Conservation (phyloP, 2,797 vertebrate species). For the Urocyon cinereoargenteus region DNA sequence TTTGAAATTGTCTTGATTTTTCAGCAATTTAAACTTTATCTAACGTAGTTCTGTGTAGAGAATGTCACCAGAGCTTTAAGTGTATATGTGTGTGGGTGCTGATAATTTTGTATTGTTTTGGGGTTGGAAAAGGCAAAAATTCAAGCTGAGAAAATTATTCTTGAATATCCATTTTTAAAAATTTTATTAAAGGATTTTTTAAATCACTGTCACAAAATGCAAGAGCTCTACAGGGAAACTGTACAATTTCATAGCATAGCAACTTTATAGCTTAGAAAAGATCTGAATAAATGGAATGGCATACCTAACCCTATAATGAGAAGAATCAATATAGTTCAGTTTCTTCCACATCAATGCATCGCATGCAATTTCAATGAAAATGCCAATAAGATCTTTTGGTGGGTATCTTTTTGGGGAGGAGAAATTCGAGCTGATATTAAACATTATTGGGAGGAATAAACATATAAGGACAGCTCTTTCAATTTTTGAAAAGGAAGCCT, state of each 20-base stretch:
- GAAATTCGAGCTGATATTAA: neutral
- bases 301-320: neutral
- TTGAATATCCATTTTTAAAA: slow-evolving; percentile 66
- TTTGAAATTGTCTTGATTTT: slow-evolving; percentile 60
- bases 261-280: neutral
- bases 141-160: slow-evolving; percentile 29
- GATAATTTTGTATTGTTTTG: slow-evolving; percentile 71
- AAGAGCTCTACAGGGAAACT: neutral
- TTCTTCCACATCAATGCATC: neutral
- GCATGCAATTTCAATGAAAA: neutral
- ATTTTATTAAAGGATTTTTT: slow-evolving; percentile 80
- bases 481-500: neutral
- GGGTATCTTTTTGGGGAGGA: neutral
- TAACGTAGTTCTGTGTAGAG: neutral
- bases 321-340: neutral
- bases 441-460: neutral
- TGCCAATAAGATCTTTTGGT: neutral
- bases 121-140: slow-evolving; percentile 40
- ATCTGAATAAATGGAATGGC: neutral
- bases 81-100: slow-evolving; percentile 48
- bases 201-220: slow-evolving; percentile 15
- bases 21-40: neutral
- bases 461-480: neutral
- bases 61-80: slow-evolving; percentile 44
- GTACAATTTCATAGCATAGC: neutral